phyloP scores from a whole-genome alignment of 1,140 invertebrate species.

The Papilio glaucus region DNA sequence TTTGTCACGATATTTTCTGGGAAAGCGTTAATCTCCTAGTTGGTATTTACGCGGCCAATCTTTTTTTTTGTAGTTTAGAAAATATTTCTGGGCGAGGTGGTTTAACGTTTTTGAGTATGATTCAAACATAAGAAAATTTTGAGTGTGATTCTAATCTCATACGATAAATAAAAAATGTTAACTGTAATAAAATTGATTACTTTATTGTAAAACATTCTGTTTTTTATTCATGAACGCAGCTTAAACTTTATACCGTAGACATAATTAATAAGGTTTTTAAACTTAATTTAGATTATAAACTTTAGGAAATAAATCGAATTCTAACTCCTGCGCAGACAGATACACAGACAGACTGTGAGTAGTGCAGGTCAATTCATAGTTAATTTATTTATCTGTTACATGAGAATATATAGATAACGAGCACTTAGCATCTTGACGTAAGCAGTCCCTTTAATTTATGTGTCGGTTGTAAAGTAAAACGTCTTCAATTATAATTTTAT shows the following conservation, averaged over 20 bases:
- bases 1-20: slow-evolving; percentile 42
- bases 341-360: not conserved
- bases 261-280: no score
- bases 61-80: slow-evolving; percentile 8
- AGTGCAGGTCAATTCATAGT: not conserved
- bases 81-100: no score
- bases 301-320: not conserved
- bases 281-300: no score
- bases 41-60: not conserved
- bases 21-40: slow-evolving; percentile 24
- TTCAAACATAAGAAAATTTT: no score
- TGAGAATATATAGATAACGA: not conserved
- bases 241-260: no score
- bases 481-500: slow-evolving; percentile 39
- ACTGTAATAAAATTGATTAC: no score
- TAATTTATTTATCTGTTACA: slow-evolving; percentile 23
- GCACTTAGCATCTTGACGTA: slow-evolving; percentile 19
- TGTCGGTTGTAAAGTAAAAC: slow-evolving; percentile 28
- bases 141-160: no score
- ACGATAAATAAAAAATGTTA: no score
- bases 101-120: no score
- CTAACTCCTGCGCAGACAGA: not conserved
- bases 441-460: slow-evolving; percentile 31
- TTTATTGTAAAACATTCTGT: no score
- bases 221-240: no score